Conservation (phyloP, 1,140 invertebrate species). For the Drosophila auraria region DNA sequence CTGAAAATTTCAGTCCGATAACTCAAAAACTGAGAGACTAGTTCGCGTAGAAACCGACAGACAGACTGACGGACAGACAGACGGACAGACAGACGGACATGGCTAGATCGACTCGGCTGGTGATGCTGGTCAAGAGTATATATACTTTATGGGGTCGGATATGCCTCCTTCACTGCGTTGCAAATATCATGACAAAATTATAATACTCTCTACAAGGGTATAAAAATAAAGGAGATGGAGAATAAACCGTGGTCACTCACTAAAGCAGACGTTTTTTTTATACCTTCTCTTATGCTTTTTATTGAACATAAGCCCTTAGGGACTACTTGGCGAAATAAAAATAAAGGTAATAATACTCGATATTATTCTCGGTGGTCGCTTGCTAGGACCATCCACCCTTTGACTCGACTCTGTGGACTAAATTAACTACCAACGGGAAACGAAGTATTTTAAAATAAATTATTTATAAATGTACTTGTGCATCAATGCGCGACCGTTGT, state of each 20-base stretch:
- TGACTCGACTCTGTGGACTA: conserved; percentile 47
- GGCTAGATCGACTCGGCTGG: too few relatives aligned
- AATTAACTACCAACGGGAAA: conserved; percentile 78
- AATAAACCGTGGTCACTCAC: conserved; percentile 67
- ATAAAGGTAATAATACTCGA: conserved; percentile 83
- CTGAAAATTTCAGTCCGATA: too few relatives aligned
- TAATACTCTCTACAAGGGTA: too few relatives aligned
- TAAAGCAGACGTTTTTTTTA: conserved; percentile 47
- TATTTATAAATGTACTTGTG: conserved; percentile 79
- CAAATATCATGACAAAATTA: too few relatives aligned
- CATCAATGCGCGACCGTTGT: conserved; percentile 70
- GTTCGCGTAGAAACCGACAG: too few relatives aligned
- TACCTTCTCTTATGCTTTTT: conserved; percentile 62
- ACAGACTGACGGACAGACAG: too few relatives aligned
- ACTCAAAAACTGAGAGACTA: too few relatives aligned
- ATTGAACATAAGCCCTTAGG: conserved; percentile 74
- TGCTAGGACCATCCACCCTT: conserved; percentile 30
- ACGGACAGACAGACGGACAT: too few relatives aligned
- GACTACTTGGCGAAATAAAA: conserved; percentile 81
- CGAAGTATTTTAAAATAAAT: conserved; percentile 80
- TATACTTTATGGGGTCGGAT: too few relatives aligned
- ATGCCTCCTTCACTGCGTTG: too few relatives aligned
- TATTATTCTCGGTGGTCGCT: conserved; percentile 66
- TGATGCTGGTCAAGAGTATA: too few relatives aligned
- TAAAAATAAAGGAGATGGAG: conserved; percentile 17